A percentile compares a stretch with the other conserved stretches of the same genome.
phyloP scores from a whole-genome alignment of 2,113 vertebrate species.

The Podilymbus podiceps region DNA sequence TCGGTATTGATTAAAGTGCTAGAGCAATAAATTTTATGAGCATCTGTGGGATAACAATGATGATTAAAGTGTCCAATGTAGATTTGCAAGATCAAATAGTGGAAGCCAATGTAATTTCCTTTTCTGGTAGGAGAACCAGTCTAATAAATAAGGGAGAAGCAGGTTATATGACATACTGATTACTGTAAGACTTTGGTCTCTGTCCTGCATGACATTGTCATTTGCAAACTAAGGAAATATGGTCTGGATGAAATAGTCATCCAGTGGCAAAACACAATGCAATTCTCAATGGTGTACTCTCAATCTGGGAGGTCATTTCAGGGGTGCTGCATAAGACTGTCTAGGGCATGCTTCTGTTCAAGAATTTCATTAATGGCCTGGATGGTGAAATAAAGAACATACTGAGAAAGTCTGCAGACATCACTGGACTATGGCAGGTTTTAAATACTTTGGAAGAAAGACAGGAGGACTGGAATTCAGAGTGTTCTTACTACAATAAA shows the following conservation, averaged over 20 bases:
- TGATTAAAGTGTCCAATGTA: neutral
- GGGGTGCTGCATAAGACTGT: neutral
- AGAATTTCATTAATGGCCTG: neutral
- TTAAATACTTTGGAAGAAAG: neutral
- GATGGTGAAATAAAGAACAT: neutral
- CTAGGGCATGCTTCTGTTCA: neutral
- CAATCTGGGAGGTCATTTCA: neutral
- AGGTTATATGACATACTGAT: neutral
- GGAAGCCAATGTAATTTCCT: neutral
- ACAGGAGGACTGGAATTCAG: neutral
- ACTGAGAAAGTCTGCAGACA: neutral
- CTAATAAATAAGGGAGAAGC: neutral
- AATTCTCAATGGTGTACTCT: neutral
- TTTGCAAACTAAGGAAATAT: neutral
- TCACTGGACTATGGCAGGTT: fast-evolving
- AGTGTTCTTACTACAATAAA: neutral
- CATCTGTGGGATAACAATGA: neutral
- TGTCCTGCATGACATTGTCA: neutral
- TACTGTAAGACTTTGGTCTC: neutral
- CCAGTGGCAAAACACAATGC: neutral
- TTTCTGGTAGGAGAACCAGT: neutral
- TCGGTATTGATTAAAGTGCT: neutral
- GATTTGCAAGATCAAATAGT: neutral
- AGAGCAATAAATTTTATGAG: neutral
- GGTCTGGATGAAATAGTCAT: neutral